Evolutionary conservation across 2,797 vertebrate genomes (phyloP).

Genomic region (Peromyscus eremicus): DNA sequence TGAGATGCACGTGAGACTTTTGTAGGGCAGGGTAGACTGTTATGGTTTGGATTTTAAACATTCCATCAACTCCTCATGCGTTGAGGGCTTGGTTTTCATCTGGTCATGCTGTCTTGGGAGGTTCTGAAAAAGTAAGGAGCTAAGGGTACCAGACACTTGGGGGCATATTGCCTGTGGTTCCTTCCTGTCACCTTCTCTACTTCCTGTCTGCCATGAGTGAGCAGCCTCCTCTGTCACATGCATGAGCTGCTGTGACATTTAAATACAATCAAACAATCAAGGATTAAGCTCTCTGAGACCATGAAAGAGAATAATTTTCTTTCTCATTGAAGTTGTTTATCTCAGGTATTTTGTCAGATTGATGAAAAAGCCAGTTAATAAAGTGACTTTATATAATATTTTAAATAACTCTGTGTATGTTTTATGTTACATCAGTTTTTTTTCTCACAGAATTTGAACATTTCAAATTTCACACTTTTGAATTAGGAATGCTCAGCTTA

Average conservation of each 20-base stretch:
- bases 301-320: neutral
- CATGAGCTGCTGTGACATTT: neutral
- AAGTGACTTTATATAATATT: neutral
- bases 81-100: neutral
- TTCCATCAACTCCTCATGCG: neutral
- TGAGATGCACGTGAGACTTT: neutral
- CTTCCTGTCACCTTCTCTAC: neutral
- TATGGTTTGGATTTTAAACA: neutral
- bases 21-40: neutral
- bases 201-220: too few species aligned
- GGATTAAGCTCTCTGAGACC: neutral
- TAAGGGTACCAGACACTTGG: neutral
- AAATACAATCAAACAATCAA: neutral
- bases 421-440: neutral
- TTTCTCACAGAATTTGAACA: neutral
- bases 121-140: neutral
- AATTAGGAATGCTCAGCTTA: neutral
- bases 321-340: neutral
- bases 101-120: neutral
- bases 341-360: neutral
- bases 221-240: neutral
- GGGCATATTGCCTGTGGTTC: neutral
- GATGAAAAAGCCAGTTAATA: neutral
- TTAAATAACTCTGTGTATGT: neutral
- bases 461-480: neutral